Evolutionary conservation across 92 coral and sea anemone genomes (phyloP), one percentile per base, ranked within the genome.

Genomic region (Ricordea florida): DNA sequence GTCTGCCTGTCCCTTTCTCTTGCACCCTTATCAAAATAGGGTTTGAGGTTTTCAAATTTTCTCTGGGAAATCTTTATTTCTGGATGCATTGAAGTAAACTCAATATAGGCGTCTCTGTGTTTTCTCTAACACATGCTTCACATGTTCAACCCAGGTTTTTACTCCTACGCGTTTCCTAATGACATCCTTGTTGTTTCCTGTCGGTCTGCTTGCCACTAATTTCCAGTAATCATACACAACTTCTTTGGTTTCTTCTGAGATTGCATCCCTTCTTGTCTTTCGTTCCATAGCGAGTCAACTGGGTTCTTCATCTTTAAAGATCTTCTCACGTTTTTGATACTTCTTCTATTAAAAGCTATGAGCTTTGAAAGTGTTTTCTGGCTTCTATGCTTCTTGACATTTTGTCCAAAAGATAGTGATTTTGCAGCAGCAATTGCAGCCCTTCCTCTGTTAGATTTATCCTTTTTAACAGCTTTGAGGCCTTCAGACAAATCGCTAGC

Each of bases 401-500:
- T 78, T 32, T 48, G 13, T 57, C 62, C 84, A 57, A 78, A 78
- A 13, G 84, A 68, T 26, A 78, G 84, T 20, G 76, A 55, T 53
- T 65, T 78, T 35, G 35, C 24, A 27, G 69, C 38, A 36, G 77
- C 33, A 50, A 31, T 74, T 28, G 83, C 83, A 10, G 79, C 84
- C n/a, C 69, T 52, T 44, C 68, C 75, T 29, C 74, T 57, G 1
- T 74, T 80, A 30, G 79, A 79, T n/a, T 41, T 74, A 46, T 48
- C 31, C 23, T 47, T 43, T 61, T 79, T 85, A 6, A 85, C 78
- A 5, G 68, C 66, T 10, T 69, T 41, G 15, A 78, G 15, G 7
- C 85, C 85, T 41, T 84, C 86, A 5, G 86, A 70, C 41, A 86
- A 79, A 42, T 79, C 76, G 52, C 65, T 60, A 43, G 91, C 83